phyloP scores from a whole-genome alignment of 2,797 vertebrate genomes.

The Poeciliopsis infans region DNA sequence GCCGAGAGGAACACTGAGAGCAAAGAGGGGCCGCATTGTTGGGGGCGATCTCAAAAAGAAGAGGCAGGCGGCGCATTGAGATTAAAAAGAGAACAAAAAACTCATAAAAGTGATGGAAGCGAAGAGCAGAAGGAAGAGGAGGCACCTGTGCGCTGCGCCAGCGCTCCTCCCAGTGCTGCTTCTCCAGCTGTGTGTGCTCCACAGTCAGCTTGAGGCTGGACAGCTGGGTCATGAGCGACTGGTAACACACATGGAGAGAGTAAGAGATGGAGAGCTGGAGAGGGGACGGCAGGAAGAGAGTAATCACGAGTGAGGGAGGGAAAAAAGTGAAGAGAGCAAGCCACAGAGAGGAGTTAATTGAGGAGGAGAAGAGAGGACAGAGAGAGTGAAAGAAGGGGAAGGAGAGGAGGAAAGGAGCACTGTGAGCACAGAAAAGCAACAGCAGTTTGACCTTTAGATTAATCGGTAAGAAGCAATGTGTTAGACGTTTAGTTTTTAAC shows the following conservation, averaged over 20 bases:
- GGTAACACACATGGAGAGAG: slow-evolving; percentile 79
- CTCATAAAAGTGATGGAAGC: slow-evolving; percentile 3
- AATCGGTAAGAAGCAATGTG: slow-evolving; percentile 22
- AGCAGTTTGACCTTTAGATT: slow-evolving; percentile 32
- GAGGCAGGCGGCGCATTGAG: neutral
- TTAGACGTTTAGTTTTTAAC: slow-evolving; percentile 13
- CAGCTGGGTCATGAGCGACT: slow-evolving; percentile 80
- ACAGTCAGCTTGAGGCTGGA: slow-evolving; percentile 82
- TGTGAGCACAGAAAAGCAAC: slow-evolving; percentile 59
- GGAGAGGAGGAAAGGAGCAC: slow-evolving; percentile 59
- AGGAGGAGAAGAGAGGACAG: slow-evolving; percentile 31
- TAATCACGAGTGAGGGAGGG: slow-evolving; percentile 36
- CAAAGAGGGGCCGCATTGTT: neutral
- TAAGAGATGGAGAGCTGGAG: slow-evolving; percentile 80
- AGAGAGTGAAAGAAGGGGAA: slow-evolving; percentile 27
- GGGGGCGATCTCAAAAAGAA: neutral
- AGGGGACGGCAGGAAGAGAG: slow-evolving; percentile 57
- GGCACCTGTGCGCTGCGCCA: slow-evolving; percentile 78
- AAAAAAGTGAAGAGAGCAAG: slow-evolving; percentile 41
- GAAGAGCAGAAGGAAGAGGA: slow-evolving; percentile 46
- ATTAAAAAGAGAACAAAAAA: neutral
- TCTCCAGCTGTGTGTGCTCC: slow-evolving; percentile 84
- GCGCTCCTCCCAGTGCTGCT: slow-evolving; percentile 81
- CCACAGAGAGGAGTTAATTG: slow-evolving; percentile 32
- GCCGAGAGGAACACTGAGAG: neutral